A percentile compares a stretch with the other conserved stretches of the same genome.
Evolutionary conservation across 1,140 invertebrate species (phyloP).

Genomic region (Camponotus vicinus): DNA sequence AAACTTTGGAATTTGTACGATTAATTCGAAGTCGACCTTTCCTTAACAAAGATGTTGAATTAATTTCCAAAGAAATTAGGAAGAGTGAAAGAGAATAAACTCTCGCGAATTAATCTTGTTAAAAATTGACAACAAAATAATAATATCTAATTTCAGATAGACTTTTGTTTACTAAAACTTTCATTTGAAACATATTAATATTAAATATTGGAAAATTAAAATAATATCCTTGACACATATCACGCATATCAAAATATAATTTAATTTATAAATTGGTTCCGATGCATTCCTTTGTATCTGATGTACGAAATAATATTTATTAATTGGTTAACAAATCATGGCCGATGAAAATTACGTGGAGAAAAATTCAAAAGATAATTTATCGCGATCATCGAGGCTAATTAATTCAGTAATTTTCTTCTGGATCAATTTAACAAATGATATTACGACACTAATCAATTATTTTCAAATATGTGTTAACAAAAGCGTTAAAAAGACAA

Average conservation of each 20-base stretch:
- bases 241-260: neutral
- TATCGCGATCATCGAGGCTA: neutral
- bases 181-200: neutral
- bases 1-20: no score
- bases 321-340: slow-evolving; percentile 17
- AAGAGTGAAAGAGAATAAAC: neutral
- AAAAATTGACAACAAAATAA: neutral
- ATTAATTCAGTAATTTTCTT: slow-evolving; percentile 40
- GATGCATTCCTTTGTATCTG: slow-evolving; percentile 6
- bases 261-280: slow-evolving; percentile 27
- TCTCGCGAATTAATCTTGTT: neutral
- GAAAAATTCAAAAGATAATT: slow-evolving; percentile 19
- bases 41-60: neutral
- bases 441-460: neutral
- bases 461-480: slow-evolving; percentile 7
- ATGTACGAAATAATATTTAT: slow-evolving; percentile 21
- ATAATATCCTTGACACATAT: neutral
- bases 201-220: slow-evolving; percentile 5
- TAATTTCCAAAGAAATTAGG: neutral
- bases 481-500: neutral
- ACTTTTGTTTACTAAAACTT: neutral
- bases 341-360: neutral
- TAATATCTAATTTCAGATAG: neutral
- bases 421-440: slow-evolving; percentile 25
- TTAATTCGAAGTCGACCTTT: no score